Base-by-base conservation (phyloP, 2,888 invertebrate species). In the Synergus japonicus region DNA sequence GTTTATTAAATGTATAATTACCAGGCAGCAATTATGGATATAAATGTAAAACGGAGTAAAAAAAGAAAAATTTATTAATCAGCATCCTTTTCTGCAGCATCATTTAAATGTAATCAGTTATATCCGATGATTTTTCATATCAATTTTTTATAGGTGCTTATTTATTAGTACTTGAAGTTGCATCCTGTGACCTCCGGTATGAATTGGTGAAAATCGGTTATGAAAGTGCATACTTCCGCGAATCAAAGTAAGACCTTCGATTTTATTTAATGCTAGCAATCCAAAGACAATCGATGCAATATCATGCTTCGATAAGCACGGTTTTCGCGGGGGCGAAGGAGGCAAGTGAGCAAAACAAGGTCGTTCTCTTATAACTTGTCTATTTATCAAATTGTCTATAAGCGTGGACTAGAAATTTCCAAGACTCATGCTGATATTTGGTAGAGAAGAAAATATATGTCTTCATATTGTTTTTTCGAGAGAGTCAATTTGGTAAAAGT, bases 111-210 rank as follows among this genome's bases (percentile, higher is more conserved):
- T 49, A 5, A 54, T 7, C 8, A 54, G 0, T n/a, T 5, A 54
- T 54, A n/a, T 9, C n/a, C n/a, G 54, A 18, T 54, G n/a, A n/a
- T 54, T n/a, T n/a, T 54, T n/a, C 3, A 54, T 54, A n/a, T n/a
- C n/a, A 7, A 4, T 54, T 54, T 13, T 54, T n/a, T 54, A 5
- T 8, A n/a, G n/a, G n/a, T n/a, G n/a, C n/a, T 54, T 58, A 58
- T 58, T 18, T 18, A 58, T 58, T 18, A 9, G 18, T 58, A 18
- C 9, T 8, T 18, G 9, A 58, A 18, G 18, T 9, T 58, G 43
- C n/a, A 43, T 66, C 7, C 18, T 43, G 43, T n/a, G 41, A 41
- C 43, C 18, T 81, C 64, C 58, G 44, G 77, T 84, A 79, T 80
- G 78, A 69, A 77, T 80, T 83, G 77, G 37, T 43, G 22, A 41